Conservation (phyloP, 2,888 invertebrate genomes). For the Cryptophagus acutangulus region DNA sequence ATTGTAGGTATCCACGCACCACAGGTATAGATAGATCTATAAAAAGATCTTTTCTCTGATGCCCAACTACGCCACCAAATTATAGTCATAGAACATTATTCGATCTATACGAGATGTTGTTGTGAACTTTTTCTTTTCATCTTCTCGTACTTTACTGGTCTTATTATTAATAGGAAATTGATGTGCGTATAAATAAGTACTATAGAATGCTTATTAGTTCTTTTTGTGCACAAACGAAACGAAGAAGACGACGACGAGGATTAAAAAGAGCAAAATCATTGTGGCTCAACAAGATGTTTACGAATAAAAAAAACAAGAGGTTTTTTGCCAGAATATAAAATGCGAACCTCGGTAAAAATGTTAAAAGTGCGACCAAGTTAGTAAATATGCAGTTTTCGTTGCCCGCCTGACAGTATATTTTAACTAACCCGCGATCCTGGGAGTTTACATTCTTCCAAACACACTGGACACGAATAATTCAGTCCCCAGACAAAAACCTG, state of each 20-base stretch:
- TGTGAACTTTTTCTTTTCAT: conserved; percentile 4
- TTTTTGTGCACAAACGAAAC: too few relatives aligned
- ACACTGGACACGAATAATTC: conserved; percentile 48
- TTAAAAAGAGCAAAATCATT: too few relatives aligned
- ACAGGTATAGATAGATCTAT: conserved; percentile 31
- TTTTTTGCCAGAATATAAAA: conserved; percentile 22
- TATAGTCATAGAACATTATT: conserved; percentile 6
- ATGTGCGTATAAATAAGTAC: too few relatives aligned
- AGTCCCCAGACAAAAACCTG: conserved; percentile 43
- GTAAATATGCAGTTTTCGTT: conserved; percentile 44
- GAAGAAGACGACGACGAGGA: too few relatives aligned
- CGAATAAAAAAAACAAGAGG: too few relatives aligned
- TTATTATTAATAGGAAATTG: too few relatives aligned
- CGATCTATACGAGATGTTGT: conserved; percentile 4
- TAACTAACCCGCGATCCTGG: conserved; percentile 42
- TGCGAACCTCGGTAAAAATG: conserved; percentile 30
- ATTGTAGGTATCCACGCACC: conserved; percentile 43
- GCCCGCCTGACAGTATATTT: conserved; percentile 44
- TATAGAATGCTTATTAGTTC: too few relatives aligned
- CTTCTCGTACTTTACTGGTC: too few relatives aligned
- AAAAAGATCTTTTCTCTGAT: too few relatives aligned
- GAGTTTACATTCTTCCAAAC: conserved; percentile 45
- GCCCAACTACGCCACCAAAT: conserved; percentile 4
- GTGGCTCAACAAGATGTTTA: conserved; percentile 1
- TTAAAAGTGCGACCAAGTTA: conserved; percentile 40